These are phyloP conservation scores for Ceryle rudis DNA, from an alignment of 2,797 vertebrate species.

Conservation along the genomic window DNA sequence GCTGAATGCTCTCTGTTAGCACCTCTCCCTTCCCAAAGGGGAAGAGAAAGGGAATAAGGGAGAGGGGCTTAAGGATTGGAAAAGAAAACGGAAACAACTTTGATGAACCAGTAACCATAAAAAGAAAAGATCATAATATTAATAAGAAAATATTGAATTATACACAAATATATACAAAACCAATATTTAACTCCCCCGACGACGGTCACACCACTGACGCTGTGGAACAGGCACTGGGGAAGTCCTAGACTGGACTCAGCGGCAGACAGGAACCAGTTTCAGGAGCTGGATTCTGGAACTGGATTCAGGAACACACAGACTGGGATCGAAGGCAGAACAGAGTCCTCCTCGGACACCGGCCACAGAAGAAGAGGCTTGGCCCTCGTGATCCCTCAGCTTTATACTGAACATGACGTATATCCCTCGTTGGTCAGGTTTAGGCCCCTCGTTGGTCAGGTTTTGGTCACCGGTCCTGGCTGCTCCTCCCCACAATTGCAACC, in stretches of 20 bases:
- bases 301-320: neutral
- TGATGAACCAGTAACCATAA: neutral
- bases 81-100: too few relatives aligned
- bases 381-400: too few relatives aligned
- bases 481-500: too few relatives aligned
- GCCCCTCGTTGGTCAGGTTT: too few relatives aligned
- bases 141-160: neutral
- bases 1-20: neutral
- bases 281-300: neutral
- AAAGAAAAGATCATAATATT: neutral
- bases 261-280: too few relatives aligned
- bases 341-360: neutral
- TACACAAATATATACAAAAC: neutral
- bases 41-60: neutral
- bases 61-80: neutral
- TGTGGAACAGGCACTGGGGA: too few relatives aligned
- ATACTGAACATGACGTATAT: too few relatives aligned
- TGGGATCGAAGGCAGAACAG: neutral
- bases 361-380: too few relatives aligned
- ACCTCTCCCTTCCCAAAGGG: neutral
- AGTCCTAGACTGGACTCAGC: too few relatives aligned
- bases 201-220: neutral
- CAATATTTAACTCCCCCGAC: neutral
- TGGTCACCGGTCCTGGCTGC: too few relatives aligned
- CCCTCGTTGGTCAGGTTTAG: too few relatives aligned